phyloP scores from a whole-genome alignment of 1,140 invertebrate genomes.

The Drosophila eugracilis region DNA sequence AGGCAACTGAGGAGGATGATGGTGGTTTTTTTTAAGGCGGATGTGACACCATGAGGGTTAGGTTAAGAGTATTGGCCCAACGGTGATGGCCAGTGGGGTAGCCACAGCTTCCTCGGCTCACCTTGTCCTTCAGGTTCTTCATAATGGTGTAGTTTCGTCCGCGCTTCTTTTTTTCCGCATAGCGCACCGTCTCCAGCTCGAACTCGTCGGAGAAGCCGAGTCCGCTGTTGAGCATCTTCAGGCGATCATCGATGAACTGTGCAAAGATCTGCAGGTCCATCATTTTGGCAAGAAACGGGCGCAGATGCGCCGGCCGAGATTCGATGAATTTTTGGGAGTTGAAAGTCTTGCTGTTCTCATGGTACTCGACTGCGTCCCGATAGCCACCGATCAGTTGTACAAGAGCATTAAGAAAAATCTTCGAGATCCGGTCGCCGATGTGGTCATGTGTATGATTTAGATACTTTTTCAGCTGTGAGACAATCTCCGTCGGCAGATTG shows the following conservation, averaged over 20 bases:
- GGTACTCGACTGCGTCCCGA: conserved; percentile 92
- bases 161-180: conserved; percentile 93
- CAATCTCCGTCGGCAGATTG: conserved; percentile 92
- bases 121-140: conserved; percentile 91
- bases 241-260: conserved; percentile 97
- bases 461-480: conserved; percentile 88
- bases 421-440: conserved; percentile 95
- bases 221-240: conserved; percentile 95
- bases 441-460: conserved; percentile 86
- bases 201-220: conserved; percentile 97
- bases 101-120: conserved; percentile 67
- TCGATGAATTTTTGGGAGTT: conserved; percentile 95
- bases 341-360: conserved; percentile 92
- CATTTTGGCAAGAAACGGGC: conserved; percentile 95
- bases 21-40: conserved; percentile 1
- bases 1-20: conserved; percentile 25
- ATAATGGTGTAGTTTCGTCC: conserved; percentile 93
- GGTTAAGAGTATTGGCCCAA: conserved; percentile 6
- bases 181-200: conserved; percentile 94
- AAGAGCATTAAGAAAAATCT: conserved; percentile 94
- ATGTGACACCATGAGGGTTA: conserved; percentile 35
- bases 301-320: conserved; percentile 91
- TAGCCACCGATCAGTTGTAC: conserved; percentile 97
- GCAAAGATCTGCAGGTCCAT: conserved; percentile 97
- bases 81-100: conserved; percentile 2